Conservation (phyloP, 2,888 invertebrate species). For the Julus scandinavius region DNA sequence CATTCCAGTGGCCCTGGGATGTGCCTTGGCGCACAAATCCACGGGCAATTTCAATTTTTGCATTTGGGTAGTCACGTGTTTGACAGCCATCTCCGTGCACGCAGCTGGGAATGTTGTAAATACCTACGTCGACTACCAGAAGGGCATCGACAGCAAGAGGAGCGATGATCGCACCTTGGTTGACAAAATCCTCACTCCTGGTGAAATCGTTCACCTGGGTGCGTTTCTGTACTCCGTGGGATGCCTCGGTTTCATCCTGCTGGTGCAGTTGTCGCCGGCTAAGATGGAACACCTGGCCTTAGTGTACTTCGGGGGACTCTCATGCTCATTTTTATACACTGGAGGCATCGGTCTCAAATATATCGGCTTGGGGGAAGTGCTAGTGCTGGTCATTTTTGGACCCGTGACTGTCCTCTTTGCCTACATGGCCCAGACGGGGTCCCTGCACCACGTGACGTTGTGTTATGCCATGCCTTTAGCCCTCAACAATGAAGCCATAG, state of each 20-base stretch:
- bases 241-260: constrained; percentile 81
- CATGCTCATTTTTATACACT: constrained; percentile 95
- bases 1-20: constrained; percentile 89
- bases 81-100: constrained; percentile 91
- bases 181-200: constrained; percentile 86
- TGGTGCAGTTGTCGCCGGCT: constrained; percentile 84
- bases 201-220: constrained; percentile 87
- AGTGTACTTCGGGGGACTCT: constrained; percentile 94
- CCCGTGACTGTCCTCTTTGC: constrained; percentile 94
- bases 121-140: constrained; percentile 94
- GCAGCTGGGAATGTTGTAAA: constrained; percentile 97
- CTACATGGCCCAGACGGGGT: constrained; percentile 91
- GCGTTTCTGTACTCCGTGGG: constrained; percentile 88
- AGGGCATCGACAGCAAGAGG: constrained; percentile 89
- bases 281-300: constrained; percentile 94
- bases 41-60: constrained; percentile 78
- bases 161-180: constrained; percentile 94
- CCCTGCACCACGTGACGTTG: constrained; percentile 89
- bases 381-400: constrained; percentile 92
- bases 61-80: constrained; percentile 81
- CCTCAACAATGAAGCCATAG: constrained; percentile 92
- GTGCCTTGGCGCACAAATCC: constrained; percentile 86
- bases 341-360: constrained; percentile 96
- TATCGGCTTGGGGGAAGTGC: constrained; percentile 91
- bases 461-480: constrained; percentile 94